Evolutionary conservation across 1,140 invertebrate genomes (phyloP).

Genomic region (Bombus huntii): DNA sequence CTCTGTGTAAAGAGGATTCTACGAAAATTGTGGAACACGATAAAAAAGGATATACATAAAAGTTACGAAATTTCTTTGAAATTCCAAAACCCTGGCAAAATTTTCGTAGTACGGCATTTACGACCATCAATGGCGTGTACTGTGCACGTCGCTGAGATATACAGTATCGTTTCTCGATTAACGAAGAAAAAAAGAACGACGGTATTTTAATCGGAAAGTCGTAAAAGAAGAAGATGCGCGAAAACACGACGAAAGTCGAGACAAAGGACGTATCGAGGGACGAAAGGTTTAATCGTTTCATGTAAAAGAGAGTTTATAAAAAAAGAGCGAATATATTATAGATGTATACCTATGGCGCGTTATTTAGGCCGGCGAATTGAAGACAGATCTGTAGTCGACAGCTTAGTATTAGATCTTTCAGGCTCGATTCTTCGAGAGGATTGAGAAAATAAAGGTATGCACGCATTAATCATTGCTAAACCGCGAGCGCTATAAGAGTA

Average conservation of each 20-base stretch:
- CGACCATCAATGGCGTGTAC: constrained; percentile 49
- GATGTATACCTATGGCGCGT: constrained; percentile 56
- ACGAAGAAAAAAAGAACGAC: not conserved
- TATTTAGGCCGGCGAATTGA: constrained; percentile 65
- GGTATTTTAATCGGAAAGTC: not conserved
- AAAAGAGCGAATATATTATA: constrained; percentile 59
- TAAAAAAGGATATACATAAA: not conserved
- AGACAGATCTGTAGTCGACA: constrained; percentile 57
- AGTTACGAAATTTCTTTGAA: not conserved
- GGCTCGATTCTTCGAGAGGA: constrained; percentile 51
- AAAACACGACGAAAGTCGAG: constrained; percentile 57
- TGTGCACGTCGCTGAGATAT: constrained; percentile 33
- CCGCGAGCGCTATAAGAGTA: constrained; percentile 60
- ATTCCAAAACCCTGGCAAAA: not conserved
- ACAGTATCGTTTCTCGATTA: constrained; percentile 28
- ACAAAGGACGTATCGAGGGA: constrained; percentile 54
- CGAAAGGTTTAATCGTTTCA: constrained; percentile 56
- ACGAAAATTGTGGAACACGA: not conserved
- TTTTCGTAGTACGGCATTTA: constrained; percentile 31
- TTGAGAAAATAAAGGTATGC: constrained; percentile 40
- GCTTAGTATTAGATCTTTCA: constrained; percentile 56
- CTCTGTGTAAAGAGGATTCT: not conserved
- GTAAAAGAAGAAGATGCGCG: constrained; percentile 33
- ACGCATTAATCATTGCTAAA: constrained; percentile 66
- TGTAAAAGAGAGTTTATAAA: constrained; percentile 68